A percentile compares a stretch with the other conserved stretches of the same genome.
Evolutionary conservation across 2,113 vertebrate genomes (phyloP).

Genomic region (Lutjanus erythropterus): DNA sequence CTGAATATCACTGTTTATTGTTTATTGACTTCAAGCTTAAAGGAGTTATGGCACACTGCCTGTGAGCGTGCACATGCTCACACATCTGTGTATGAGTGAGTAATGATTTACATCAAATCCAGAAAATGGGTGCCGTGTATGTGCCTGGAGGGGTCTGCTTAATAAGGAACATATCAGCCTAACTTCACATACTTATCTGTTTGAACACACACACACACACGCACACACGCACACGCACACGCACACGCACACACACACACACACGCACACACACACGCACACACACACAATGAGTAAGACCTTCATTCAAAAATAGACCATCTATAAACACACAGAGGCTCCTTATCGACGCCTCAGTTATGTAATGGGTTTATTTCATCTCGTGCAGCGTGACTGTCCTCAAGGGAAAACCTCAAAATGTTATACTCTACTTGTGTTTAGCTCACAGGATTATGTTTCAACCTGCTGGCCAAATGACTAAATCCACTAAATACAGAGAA

Average conservation of each 20-base stretch:
- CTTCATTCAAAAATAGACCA: conserved; percentile 39
- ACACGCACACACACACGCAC: too few species aligned
- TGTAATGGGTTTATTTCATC: conserved; percentile 46
- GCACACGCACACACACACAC: too few species aligned
- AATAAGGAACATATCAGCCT: conserved; percentile 28
- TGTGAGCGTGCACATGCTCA: conserved; percentile 32
- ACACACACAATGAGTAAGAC: conserved; percentile 7
- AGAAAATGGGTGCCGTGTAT: conserved; percentile 29
- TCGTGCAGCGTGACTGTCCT: conserved; percentile 36
- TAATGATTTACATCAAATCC: conserved; percentile 50
- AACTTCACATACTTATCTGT: conserved; percentile 32
- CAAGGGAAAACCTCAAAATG: conserved; percentile 42
- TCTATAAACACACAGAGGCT: conserved; percentile 20
- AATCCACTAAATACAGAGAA: conserved; percentile 57
- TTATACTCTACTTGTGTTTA: conserved; percentile 50
- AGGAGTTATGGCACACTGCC: conserved; percentile 41
- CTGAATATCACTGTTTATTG: conserved; percentile 55
- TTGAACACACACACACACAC: not conserved
- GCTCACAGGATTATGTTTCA: conserved; percentile 56
- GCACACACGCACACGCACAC: too few species aligned
- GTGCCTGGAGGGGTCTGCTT: conserved; percentile 13
- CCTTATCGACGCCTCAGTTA: conserved; percentile 28
- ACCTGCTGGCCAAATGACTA: conserved; percentile 48
- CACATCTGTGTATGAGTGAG: conserved; percentile 28
- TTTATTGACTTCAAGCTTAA: conserved; percentile 59